Percentiles rank a stretch among this genome's conserved stretches.
These are phyloP conservation scores for Acromyrmex charruanus DNA, from an alignment of 1,140 invertebrate genomes.

Conservation along the genomic window DNA sequence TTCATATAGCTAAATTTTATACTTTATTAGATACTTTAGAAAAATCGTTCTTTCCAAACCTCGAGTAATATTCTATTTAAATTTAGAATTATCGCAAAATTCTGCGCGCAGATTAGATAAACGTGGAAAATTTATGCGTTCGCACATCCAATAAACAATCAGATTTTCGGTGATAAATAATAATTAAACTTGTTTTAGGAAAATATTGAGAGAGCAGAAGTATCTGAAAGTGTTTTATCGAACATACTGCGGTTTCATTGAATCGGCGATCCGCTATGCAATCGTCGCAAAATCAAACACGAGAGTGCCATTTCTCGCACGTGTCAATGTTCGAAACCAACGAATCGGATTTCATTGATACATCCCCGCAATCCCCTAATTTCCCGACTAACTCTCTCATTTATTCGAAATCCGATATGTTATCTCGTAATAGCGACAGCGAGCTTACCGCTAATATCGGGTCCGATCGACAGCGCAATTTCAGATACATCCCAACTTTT, in stretches of 20 bases:
- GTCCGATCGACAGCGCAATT: slow-evolving; percentile 27
- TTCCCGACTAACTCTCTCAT: slow-evolving; percentile 62
- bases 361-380: slow-evolving; percentile 52
- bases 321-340: slow-evolving; percentile 47
- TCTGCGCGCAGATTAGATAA: not conserved
- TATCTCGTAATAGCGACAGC: slow-evolving; percentile 49
- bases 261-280: not conserved
- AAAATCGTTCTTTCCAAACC: not conserved
- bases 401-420: slow-evolving; percentile 62
- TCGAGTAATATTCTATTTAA: not conserved
- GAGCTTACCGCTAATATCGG: slow-evolving; percentile 29
- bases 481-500: not conserved
- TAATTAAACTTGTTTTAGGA: not conserved
- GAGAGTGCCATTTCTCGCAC: slow-evolving; percentile 29
- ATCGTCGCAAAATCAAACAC: slow-evolving; percentile 43
- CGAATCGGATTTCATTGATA: slow-evolving; percentile 62
- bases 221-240: slow-evolving; percentile 17
- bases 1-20: no score
- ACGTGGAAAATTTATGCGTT: not conserved
- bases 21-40: no score
- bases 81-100: not conserved
- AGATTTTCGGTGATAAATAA: not conserved
- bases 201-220: not conserved
- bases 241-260: slow-evolving; percentile 5
- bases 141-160: not conserved